Base-by-base conservation (phyloP, 2,888 invertebrate species). In the Pecten maximus region DNA sequence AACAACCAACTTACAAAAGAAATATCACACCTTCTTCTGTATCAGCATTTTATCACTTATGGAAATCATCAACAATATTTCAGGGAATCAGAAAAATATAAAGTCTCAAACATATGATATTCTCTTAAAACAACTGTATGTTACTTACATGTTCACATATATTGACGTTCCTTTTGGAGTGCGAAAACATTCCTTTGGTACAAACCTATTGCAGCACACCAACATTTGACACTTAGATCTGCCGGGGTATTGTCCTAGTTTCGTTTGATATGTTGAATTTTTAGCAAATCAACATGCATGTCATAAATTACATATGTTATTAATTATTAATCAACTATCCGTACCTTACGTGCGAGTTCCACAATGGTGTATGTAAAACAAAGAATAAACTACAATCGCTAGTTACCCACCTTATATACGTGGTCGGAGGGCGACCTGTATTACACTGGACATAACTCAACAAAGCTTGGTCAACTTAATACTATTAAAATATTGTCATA, bases 341-440 rank as follows among this genome's bases (percentile, higher is more conserved):
- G 28, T 35, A 19, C 35, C 35, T 8, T 54, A 54, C 54, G 54
- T n/a, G 1, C n/a, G 60, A 60, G 60, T 74, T 10, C 74, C 74
- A 74, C 74, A 74, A 74, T 74, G 35, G 74, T 74, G 74, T 74
- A 15, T 74, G 16, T 74, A 35, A 74, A 28, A 74, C 35, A 74
- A 74, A 35, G 74, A 74, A 74, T 8, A 35, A 35, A 23, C 35
- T 35, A 10, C 35, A 35, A 74, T 74, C 74, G 23, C 74, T 12
- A 74, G 74, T 10, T 35, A 74, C 74, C 74, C 74, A 16, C 35
- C 74, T 74, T 74, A 35, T 74, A 74, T 74, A 74, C 35, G 74
- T 74, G 74, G 74, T 74, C 74, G 74, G 74, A 74, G 74, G 35
- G 74, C 74, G 74, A 74, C 74, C 74, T 74, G 35, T 28, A 28